Evolutionary conservation across 2,797 vertebrate genomes (phyloP).

Genomic region (Sparus aurata): DNA sequence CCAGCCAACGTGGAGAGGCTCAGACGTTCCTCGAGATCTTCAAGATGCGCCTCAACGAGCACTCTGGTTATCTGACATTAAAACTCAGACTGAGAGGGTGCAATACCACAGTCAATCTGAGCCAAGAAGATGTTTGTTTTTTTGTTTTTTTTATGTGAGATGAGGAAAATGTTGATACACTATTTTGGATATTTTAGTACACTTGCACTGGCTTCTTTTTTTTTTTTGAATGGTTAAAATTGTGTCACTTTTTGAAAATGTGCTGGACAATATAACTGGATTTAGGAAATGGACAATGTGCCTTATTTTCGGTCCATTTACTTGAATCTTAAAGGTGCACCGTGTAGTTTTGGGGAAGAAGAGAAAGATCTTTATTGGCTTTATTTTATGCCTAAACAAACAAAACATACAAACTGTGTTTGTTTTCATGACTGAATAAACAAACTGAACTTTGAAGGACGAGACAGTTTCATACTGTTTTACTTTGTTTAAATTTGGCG

Average conservation of each 20-base stretch:
- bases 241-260: constrained; percentile 58
- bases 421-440: no score
- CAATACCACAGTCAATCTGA: constrained; percentile 58
- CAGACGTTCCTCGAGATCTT: constrained; percentile 35
- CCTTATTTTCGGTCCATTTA: constrained; percentile 33
- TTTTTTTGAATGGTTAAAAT: constrained; percentile 35
- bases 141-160: constrained; percentile 24
- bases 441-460: no score
- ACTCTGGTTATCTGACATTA: constrained; percentile 41
- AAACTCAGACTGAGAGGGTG: constrained; percentile 42
- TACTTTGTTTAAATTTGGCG: no score
- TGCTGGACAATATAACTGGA: constrained; percentile 77
- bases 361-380: no score
- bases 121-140: constrained; percentile 58
- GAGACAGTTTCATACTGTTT: no score
- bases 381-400: no score
- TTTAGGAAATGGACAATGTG: constrained; percentile 63
- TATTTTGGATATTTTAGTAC: constrained; percentile 63
- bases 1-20: constrained; percentile 37
- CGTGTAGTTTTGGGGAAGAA: no score
- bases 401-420: no score
- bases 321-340: not conserved
- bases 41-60: constrained; percentile 39
- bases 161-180: constrained; percentile 60
- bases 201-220: constrained; percentile 77